Base-by-base conservation (phyloP, 2,113 vertebrate species). In the Lasiurus cinereus region DNA sequence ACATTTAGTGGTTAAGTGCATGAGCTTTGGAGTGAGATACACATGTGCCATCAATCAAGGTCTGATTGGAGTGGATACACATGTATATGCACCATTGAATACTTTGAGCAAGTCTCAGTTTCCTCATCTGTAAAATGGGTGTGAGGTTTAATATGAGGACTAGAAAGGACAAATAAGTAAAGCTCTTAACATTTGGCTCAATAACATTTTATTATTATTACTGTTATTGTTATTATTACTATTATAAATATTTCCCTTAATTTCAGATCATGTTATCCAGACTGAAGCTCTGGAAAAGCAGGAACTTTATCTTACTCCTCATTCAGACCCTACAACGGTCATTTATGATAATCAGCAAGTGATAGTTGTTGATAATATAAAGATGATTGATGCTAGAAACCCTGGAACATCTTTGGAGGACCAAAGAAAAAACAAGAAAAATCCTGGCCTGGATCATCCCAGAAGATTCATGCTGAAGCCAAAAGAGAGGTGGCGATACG, bases 401-500 rank as follows among this genome's bases (percentile, higher is more conserved):
- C 94, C 80, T 91, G 90, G 52, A 78, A 76, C 5, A 78, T 70
- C 87, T 90, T 84, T 93, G 46, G 70, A 97, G 70, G 36, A 22
- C 36, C 43, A 76, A 90, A 94, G 54, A 89, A 91, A 84, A 14
- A 96, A 31, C 43, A 83, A 84, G n/a, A 79, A 90, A 86, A 84
- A 87, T 46, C 9, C n/a, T 83, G 78, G 4, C 36, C 52, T 50
- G 33, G 24, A 84, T 94, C 43, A 77, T 80, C 59, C 70, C 54
- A 77, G 88, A 96, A 96, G 52, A 87, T 52, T 36, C 72, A 89
- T 48, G 80, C 77, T 43, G 76, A 91, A 62, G 83, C 69, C 31
- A 24, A 82, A 90, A 70, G 69, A 54, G 74, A 79, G 78, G 10
- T 73, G 52, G 73, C 31, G n/a, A 52, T 13, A 50, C 3, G 8